Percentiles rank a stretch among this genome's conserved stretches.
These are phyloP conservation scores for Nineta flava DNA, from an alignment of 2,888 invertebrate species.

Conservation along the genomic window DNA sequence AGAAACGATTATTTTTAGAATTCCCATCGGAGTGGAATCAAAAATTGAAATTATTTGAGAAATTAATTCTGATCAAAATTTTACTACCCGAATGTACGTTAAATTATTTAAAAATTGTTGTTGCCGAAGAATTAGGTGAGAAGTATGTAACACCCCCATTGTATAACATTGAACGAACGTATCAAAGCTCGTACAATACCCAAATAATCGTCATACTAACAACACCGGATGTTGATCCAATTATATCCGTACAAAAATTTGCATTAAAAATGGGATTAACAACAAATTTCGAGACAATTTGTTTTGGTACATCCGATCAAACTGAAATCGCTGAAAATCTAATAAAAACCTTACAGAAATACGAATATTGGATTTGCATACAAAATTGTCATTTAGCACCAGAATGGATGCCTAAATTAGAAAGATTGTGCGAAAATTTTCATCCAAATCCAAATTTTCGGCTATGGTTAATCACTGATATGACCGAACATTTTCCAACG, in stretches of 20 bases:
- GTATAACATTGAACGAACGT: slow-evolving; percentile 62
- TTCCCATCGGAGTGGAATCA: slow-evolving; percentile 49
- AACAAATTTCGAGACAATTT: slow-evolving; percentile 51
- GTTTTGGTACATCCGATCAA: slow-evolving; percentile 64
- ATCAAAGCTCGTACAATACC: slow-evolving; percentile 54
- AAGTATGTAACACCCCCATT: slow-evolving; percentile 63
- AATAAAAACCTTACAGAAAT: slow-evolving; percentile 49
- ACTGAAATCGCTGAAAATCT: slow-evolving; percentile 53
- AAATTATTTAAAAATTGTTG: slow-evolving; percentile 41
- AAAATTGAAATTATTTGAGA: slow-evolving; percentile 47
- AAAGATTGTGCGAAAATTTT: slow-evolving; percentile 59
- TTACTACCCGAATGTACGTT: slow-evolving; percentile 63
- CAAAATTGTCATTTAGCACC: slow-evolving; percentile 78
- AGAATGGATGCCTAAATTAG: slow-evolving; percentile 63
- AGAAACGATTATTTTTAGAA: slow-evolving; percentile 46
- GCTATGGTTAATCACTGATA: slow-evolving; percentile 83
- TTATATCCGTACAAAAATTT: slow-evolving; percentile 59
- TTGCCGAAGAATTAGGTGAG: slow-evolving; percentile 48
- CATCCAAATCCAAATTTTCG: slow-evolving; percentile 54
- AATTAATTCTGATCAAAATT: slow-evolving; percentile 50
- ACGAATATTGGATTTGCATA: slow-evolving; percentile 68
- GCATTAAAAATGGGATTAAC: slow-evolving; percentile 52
- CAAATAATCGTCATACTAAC: slow-evolving; percentile 65
- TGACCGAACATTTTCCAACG: slow-evolving; percentile 71
- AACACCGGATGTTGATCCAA: slow-evolving; percentile 69